Evolutionary conservation across 2,797 vertebrate genomes (phyloP).

Genomic region (Crenuchus spilurus): DNA sequence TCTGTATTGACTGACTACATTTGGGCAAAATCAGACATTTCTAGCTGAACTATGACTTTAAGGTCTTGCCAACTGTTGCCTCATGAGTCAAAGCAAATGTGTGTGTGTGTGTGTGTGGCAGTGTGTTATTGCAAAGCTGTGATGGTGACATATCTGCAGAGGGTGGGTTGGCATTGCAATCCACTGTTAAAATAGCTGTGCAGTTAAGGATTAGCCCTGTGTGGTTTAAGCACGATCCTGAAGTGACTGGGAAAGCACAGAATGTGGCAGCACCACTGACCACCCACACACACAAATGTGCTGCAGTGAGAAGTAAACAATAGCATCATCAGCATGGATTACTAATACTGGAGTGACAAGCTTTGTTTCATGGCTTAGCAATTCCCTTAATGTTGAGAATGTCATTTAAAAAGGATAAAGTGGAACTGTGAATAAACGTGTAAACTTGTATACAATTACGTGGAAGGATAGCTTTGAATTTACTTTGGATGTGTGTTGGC

Average conservation of each 20-base stretch:
- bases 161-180: conserved; percentile 27
- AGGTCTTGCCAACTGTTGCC: neutral
- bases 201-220: conserved; percentile 34
- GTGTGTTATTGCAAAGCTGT: conserved; percentile 22
- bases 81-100: neutral
- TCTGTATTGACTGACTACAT: too few species aligned
- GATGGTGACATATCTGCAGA: conserved; percentile 28
- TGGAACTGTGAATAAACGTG: too few species aligned
- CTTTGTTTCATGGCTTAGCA: too few species aligned
- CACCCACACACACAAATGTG: conserved; percentile 22
- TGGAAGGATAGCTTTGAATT: too few species aligned
- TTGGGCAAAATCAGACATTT: neutral
- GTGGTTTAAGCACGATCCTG: conserved; percentile 5
- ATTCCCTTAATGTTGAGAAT: too few species aligned
- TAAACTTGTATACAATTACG: too few species aligned
- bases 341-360: too few species aligned
- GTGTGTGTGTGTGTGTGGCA: neutral
- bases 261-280: conserved; percentile 9
- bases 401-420: too few species aligned
- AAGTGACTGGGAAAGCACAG: conserved; percentile 28
- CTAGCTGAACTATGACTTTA: neutral
- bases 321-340: too few species aligned
- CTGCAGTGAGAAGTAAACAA: too few species aligned
- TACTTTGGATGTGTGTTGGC: too few species aligned
- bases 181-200: conserved; percentile 40